Evolutionary conservation across 2,888 invertebrate genomes (phyloP), one percentile per base, ranked within the genome.

Genomic region (Trilocha varians): DNA sequence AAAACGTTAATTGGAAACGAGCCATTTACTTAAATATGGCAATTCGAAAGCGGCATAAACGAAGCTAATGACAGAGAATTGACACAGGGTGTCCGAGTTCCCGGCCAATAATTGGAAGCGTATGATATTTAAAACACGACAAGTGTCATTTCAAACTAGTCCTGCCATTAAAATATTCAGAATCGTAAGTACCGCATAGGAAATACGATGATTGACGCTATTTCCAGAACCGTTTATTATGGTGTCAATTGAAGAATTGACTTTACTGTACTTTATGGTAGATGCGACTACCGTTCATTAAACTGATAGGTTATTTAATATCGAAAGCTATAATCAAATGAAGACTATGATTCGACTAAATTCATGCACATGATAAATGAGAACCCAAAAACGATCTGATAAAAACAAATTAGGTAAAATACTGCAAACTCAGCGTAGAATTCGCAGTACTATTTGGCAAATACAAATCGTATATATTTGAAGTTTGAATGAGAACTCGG

Each of bases 61-160:
- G 49, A 48, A 41, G 39, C 50, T 59, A 62, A 62, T 60, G 70
- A 65, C 58, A 62, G 56, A 53, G 54, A 44, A 48, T 46, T 36
- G 53, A 39, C 45, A 45, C 59, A 47, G 57, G 61, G 59, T 61
- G 61, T 60, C 52, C 55, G 33, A 17, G 40, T 55, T 53, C 49
- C 49, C 51, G 46, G 38, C 49, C 32, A 53, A 48, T 52, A 52
- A 52, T 50, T 46, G 39, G 39, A 37, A 47, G 44, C 42, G 48
- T 41, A 43, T 40, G 45, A 45, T 50, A 55, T 55, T 57, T 55
- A 54, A 49, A 58, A 55, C 43, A 45, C 48, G 49, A 52, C 55
- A 50, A 59, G 46, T 49, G 51, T 48, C 46, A 45, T 46, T 45
- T 39, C 48, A 44, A 48, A 43, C 45, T 42, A 34, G 41, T 55